phyloP scores from a whole-genome alignment of 2,113 vertebrate genomes.

The Microcebus lehilahytsara region DNA sequence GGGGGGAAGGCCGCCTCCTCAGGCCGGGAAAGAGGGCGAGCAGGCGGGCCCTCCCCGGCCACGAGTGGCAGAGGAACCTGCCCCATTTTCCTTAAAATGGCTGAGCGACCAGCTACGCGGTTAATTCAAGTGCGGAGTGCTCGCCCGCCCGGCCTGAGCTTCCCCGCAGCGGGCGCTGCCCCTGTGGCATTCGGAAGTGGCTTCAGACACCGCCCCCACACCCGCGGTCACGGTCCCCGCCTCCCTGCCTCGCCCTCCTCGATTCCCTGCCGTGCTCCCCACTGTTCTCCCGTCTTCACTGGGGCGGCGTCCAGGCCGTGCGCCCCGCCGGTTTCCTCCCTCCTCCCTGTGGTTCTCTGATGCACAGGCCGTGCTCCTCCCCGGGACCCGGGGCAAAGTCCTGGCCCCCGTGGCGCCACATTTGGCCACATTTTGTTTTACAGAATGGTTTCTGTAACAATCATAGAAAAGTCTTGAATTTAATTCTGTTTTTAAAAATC shows the following conservation, averaged over 20 bases:
- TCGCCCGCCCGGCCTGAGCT: neutral
- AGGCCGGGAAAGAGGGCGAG: neutral
- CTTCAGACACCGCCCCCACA: neutral
- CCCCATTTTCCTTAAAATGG: neutral
- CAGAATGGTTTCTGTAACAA: neutral
- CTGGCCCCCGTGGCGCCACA: neutral
- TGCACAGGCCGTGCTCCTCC: neutral
- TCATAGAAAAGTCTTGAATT: neutral
- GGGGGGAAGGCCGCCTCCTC: neutral
- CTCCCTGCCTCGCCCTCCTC: accelerated
- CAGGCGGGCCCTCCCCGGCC: neutral
- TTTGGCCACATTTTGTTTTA: neutral
- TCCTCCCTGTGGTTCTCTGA: neutral
- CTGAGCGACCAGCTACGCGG: neutral
- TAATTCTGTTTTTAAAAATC: neutral
- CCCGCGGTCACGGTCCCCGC: accelerated
- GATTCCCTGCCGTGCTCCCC: neutral
- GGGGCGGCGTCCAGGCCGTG: neutral
- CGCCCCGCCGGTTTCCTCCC: neutral
- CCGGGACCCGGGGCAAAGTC: neutral
- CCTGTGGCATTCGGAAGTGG: neutral
- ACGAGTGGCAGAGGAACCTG: neutral
- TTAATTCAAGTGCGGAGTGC: neutral
- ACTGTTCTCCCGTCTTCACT: neutral
- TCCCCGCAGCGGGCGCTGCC: neutral